phyloP scores from a whole-genome alignment of 2,113 vertebrate species.

The Protobothrops flavoviridis region DNA sequence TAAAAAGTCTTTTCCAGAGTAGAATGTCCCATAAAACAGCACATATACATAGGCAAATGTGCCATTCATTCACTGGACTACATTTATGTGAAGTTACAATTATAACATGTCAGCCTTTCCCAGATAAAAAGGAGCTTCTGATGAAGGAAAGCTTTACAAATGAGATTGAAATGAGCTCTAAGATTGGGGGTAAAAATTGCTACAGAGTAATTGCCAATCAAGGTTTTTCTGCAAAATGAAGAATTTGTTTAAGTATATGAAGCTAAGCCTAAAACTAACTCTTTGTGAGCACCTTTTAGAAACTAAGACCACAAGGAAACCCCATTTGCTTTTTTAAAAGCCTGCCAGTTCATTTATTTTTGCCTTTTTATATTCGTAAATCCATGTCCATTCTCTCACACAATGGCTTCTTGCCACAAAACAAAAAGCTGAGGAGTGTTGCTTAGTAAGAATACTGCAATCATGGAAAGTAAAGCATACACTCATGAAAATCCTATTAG shows the following conservation, averaged over 20 bases:
- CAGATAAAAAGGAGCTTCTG: neutral
- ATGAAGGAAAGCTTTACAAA: neutral
- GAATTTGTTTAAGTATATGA: neutral
- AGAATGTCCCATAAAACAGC: neutral
- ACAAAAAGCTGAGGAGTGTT: neutral
- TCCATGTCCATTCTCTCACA: neutral
- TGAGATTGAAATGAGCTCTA: neutral
- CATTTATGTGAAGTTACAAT: neutral
- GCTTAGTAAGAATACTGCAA: neutral
- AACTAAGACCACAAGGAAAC: neutral
- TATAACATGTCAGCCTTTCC: neutral
- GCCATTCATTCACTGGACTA: neutral
- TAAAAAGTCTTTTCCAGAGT: neutral
- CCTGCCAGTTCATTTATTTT: neutral
- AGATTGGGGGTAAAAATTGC: neutral
- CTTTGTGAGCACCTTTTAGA: neutral
- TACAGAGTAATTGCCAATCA: neutral
- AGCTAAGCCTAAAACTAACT: neutral
- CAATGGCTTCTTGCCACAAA: neutral
- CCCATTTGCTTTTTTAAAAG: neutral
- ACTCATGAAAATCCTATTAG: neutral
- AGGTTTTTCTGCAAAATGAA: neutral
- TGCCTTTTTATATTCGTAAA: neutral
- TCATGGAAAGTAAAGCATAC: neutral
- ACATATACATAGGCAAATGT: neutral